Percentiles rank a stretch among this genome's conserved stretches.
Evolutionary conservation across 1,140 invertebrate species (phyloP).

Genomic region (Danaus plexippus): DNA sequence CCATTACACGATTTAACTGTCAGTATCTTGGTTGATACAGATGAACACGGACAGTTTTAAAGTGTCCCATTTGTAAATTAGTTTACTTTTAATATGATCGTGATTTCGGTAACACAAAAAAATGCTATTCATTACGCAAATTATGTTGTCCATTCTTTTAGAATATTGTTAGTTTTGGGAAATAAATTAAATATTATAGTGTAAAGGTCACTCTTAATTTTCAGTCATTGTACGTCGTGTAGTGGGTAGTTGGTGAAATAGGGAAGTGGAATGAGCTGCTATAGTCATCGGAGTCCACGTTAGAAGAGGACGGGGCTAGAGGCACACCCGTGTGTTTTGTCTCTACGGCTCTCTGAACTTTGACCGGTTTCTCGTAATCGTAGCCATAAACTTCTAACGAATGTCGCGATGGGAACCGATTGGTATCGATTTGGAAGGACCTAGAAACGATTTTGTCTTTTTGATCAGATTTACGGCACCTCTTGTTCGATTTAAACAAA

Average conservation of each 20-base stretch:
- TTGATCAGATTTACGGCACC: slow-evolving; percentile 4
- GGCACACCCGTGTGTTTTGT: background rate
- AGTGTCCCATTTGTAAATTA: too few species aligned
- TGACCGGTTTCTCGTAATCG: slow-evolving; percentile 23
- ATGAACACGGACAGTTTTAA: too few species aligned
- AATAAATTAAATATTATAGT: background rate
- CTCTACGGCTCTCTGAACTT: background rate
- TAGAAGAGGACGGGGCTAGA: background rate
- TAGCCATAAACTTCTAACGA: slow-evolving; percentile 35
- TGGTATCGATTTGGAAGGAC: background rate
- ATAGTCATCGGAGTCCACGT: background rate
- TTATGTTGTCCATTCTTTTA: too few species aligned
- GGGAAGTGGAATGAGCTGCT: too few species aligned
- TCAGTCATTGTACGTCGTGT: background rate
- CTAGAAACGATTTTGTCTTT: too few species aligned
- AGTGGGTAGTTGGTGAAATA: background rate
- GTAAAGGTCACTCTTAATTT: background rate
- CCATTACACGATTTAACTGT: too few species aligned
- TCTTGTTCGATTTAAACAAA: slow-evolving; percentile 13
- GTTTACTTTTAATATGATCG: too few species aligned
- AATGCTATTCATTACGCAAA: too few species aligned
- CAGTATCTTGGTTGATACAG: too few species aligned
- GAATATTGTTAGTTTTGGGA: background rate
- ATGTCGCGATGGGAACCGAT: slow-evolving; percentile 15
- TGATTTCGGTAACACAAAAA: too few species aligned